phyloP scores from a whole-genome alignment of 2,113 vertebrate genomes.

The Pygoscelis antarcticus region DNA sequence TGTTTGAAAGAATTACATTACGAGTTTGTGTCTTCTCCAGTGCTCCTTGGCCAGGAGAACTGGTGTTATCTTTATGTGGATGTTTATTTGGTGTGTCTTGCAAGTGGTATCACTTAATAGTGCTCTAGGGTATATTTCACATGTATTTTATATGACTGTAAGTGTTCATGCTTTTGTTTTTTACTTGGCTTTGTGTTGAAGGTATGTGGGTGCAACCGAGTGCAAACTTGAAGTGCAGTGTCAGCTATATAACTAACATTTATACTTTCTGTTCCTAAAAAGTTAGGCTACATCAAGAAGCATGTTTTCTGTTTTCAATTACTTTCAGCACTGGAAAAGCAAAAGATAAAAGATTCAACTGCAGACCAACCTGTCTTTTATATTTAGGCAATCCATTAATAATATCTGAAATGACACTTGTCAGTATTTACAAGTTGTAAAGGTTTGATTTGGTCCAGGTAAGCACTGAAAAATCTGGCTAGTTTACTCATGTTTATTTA shows the following conservation, averaged over 20 bases:
- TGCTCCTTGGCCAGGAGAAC: background rate
- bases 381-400: constrained; percentile 25
- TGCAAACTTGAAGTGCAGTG: background rate
- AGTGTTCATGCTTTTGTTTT: background rate
- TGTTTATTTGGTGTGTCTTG: background rate
- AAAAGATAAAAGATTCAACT: background rate
- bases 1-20: background rate
- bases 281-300: background rate
- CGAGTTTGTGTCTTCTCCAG: background rate
- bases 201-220: background rate
- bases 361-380: background rate
- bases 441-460: background rate
- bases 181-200: background rate
- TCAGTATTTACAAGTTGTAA: constrained; percentile 32
- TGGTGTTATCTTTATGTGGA: background rate
- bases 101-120: background rate
- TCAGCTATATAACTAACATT: background rate
- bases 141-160: background rate
- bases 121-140: background rate
- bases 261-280: background rate
- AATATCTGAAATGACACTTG: background rate
- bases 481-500: background rate
- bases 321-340: constrained; percentile 10
- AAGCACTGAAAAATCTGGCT: background rate
- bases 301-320: constrained; percentile 59